Base-by-base conservation (phyloP, 2,113 vertebrate species). In the Toxotes jaculatrix region DNA sequence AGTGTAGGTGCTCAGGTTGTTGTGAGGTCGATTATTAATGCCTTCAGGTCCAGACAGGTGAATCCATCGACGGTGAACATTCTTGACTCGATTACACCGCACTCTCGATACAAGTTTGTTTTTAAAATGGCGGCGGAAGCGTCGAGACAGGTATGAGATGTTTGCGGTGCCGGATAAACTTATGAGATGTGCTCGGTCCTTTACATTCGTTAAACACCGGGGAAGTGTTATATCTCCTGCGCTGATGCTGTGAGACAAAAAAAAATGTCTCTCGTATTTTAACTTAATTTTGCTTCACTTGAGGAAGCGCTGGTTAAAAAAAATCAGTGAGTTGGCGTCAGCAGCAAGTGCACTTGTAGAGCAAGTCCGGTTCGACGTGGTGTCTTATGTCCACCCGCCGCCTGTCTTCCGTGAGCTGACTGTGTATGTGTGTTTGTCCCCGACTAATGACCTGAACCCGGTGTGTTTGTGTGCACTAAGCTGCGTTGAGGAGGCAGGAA, bases 111-210 rank as follows among this genome's bases (percentile, higher is more conserved):
- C 77, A 93, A 93, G 84, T 95, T 93, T 88, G 85, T 88, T 91
- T 91, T 93, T 94, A 96, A 95, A 90, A 96, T 96, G 95, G 95
- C 95, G 95, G 85, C 91, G 90, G 92, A 91, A 83, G 87, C 89
- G 19, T 61, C 62, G 69, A 85, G 74, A 85, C 93, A 94, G 95
- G 95, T 95, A 94, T 53, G 81, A 85, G 83, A 82, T 74, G 74
- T 80, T 21, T 40, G 56, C 63, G 43, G 80, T 62, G 53, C 31
- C 32, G 31, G 64, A 31, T 21, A 53, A 93, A 91, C 80, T 87
- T 82, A 7, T 13, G 6, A 14, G 62, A 49, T 67, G 49, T n/a
- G n/a, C n/a, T 13, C 8, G 27, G 27, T 59, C 1, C 0, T 10
- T 0, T 2, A 0, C 27, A 5, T 1, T 62, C 1, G 4, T 17